Evolutionary conservation across 2,888 invertebrate genomes (phyloP).

Genomic region (Clostera curtula): DNA sequence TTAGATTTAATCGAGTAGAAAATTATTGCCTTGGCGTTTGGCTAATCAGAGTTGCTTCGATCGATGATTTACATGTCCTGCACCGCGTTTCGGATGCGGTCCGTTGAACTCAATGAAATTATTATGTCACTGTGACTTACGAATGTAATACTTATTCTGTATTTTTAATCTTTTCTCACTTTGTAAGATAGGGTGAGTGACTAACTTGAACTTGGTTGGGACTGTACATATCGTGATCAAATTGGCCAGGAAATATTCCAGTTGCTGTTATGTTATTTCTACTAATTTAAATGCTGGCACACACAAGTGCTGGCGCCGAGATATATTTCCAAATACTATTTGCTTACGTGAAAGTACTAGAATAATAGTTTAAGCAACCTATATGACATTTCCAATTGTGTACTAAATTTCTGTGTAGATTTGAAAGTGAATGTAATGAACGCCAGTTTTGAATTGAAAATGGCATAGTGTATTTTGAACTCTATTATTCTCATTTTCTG

Average conservation of each 20-base stretch:
- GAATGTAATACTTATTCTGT: slow-evolving; percentile 11
- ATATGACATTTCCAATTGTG: too few species aligned
- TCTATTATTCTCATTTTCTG: too few species aligned
- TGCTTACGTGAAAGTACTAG: too few species aligned
- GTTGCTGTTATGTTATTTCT: too few species aligned
- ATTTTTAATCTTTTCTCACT: slow-evolving; percentile 16
- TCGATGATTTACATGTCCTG: slow-evolving; percentile 21
- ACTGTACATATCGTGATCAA: slow-evolving; percentile 36
- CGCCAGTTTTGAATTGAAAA: too few species aligned
- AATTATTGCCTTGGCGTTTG: slow-evolving; percentile 10
- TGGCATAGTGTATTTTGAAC: too few species aligned
- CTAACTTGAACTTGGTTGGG: slow-evolving; percentile 18
- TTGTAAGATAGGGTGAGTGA: slow-evolving; percentile 18
- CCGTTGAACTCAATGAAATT: slow-evolving; percentile 18
- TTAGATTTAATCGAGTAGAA: slow-evolving; percentile 11
- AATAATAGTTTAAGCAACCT: too few species aligned
- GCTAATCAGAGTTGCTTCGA: slow-evolving; percentile 17
- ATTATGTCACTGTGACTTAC: slow-evolving; percentile 20
- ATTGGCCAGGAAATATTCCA: not conserved
- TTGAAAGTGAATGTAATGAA: too few species aligned
- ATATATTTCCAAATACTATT: too few species aligned
- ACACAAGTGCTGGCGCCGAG: too few species aligned
- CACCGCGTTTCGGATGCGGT: slow-evolving; percentile 18
- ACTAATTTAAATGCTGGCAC: too few species aligned
- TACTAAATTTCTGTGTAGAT: too few species aligned